Base-by-base conservation (phyloP, 2,113 vertebrate species). In the Sinosuthora webbiana region DNA sequence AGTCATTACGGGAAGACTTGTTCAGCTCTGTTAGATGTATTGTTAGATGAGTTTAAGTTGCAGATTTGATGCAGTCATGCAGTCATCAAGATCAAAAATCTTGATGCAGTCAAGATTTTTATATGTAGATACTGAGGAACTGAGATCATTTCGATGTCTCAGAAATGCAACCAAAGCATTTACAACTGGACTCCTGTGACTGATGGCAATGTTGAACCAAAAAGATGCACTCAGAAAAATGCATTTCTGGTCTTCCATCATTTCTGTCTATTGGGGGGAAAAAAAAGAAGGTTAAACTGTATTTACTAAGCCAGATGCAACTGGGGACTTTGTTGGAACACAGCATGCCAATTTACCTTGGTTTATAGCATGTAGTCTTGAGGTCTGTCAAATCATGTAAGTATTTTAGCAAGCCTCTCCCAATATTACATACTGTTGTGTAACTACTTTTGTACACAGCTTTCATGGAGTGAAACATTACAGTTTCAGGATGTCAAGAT, bases 121-220 rank as follows among this genome's bases (percentile, higher is more conserved):
- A 33, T 53, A 16, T 13, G 13, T 24, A 44, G 30, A n/a, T 77
- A 31, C 28, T 30, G 67, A 56, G 35, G 23, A 67, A 44, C 8
- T 33, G 53, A 53, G 27, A 47, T 71, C 0, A 30, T 75, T 83
- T 53, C 0, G 0, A 28, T 75, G 33, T 77, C 47, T 35, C 16
- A 13, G 55, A 73, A 79, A 50, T 37, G 6, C 35, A 70, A 71
- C 17, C 50, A 49, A 19, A 77, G 25, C 35, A 13, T 63, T 83
- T 50, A 37, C 15, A 88, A 21, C 10, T 55, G 64, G 59, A 10
- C 30, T 94, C 24, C n/a, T 65, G 67, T 57, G 50, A 64, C 62
- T 69, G 73, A 70, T 37, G 25, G 59, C 15, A 78, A 47, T 1
- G 11, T 3, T 28, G 27, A 24, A 42, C 33, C 13, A 71, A 59